Evolutionary conservation across 2,797 vertebrate genomes (phyloP), one percentile per base, ranked within the genome.

Genomic region (Pseudotriccus pelzelni): DNA sequence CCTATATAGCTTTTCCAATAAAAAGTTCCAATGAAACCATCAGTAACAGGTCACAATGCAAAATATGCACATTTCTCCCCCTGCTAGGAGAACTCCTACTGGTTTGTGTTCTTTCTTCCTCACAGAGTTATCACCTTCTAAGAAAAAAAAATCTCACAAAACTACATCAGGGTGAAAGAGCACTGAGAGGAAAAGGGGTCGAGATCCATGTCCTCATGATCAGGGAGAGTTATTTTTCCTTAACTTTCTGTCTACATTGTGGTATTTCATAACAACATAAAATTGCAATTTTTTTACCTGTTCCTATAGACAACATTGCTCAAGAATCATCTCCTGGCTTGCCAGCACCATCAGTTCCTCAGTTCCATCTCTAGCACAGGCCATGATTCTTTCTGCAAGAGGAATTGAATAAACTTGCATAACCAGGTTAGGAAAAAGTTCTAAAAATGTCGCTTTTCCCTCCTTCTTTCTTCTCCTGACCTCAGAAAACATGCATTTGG

Each of bases 11-110:
- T 58, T 79, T 95, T 77, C 77, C 83, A 94, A 67, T 67, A 88
- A 90, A 94, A 96, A 49, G 25, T 88, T 88, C 70, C 73, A 91
- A 19, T 81, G 72, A 91, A 92, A 91, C 66, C 27, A 76, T 56
- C 87, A 88, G 39, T 78, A 87, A 81, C 69, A 79, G 66, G 60
- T 8, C 55, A 86, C 92, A 94, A 44, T 27, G 47, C 58, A 76
- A 66, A 69, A 59, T 67, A 63, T 10, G 70, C 15, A 77, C 3
- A 1, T 55, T 78, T 88, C 21, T 70, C 3, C 34, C 46, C 46
- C 69, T 59, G 44, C 67, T 56, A 89, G 27, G 43, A 69, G 53
- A 89, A 86, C 39, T 81, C n/a, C 36, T 81, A 12, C 41, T 16
- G 25, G 15, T 52, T 94, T 62, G 9, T 59, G 12, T 36, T 39